Percentiles rank a stretch among this genome's conserved stretches.
These are phyloP conservation scores for Lineus longissimus DNA, from an alignment of 1,140 invertebrate genomes.

Conservation along the genomic window DNA sequence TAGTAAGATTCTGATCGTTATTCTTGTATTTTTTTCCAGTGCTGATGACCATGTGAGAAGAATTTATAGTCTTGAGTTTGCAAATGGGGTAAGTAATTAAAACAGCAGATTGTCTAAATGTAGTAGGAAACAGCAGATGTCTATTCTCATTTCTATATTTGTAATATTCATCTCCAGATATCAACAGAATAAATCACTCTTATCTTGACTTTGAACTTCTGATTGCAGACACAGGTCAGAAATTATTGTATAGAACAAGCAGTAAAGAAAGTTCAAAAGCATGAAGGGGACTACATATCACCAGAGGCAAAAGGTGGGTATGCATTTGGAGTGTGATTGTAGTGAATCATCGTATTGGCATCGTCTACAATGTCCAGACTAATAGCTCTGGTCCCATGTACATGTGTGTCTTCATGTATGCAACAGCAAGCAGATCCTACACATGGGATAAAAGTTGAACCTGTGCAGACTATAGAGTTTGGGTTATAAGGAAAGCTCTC, in stretches of 20 bases:
- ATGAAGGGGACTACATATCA: constrained; percentile 36
- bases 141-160: no score
- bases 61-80: constrained; percentile 60
- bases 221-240: constrained; percentile 25
- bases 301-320: constrained; percentile 5
- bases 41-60: constrained; percentile 60
- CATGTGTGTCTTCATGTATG: not conserved
- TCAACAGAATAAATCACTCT: not conserved
- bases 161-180: not conserved
- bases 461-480: not conserved
- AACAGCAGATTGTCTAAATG: no score
- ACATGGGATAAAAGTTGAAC: not conserved
- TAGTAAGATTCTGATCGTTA: not conserved
- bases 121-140: no score
- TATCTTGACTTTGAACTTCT: constrained; percentile 6
- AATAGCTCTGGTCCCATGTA: not conserved
- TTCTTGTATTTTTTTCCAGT: constrained; percentile 20
- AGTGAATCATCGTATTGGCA: no score
- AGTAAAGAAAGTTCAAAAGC: constrained; percentile 58
- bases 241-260: constrained; percentile 29
- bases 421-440: not conserved
- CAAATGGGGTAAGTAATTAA: constrained; percentile 47
- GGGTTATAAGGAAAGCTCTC: no score
- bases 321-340: not conserved
- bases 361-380: not conserved